Conservation (phyloP, 1,140 invertebrate genomes). For the Apis dorsata region DNA sequence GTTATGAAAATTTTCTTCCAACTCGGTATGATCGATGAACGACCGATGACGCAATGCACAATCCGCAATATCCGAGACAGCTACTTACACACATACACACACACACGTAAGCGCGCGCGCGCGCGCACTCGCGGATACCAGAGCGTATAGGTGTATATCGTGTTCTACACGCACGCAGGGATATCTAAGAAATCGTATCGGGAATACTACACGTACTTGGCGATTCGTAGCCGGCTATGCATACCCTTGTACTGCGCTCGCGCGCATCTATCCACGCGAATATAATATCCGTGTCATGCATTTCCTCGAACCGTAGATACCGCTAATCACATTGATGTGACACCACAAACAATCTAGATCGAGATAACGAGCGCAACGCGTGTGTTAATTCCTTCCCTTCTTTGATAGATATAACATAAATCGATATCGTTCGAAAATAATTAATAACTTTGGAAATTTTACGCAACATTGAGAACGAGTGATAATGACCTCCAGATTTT, state of each 20-base stretch:
- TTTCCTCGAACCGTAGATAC: conserved; percentile 55
- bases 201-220: neutral
- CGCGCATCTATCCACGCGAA: conserved; percentile 4
- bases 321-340: conserved; percentile 55
- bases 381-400: neutral
- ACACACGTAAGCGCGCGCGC: no score
- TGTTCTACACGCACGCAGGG: conserved; percentile 13
- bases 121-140: neutral
- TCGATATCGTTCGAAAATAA: neutral
- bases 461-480: no score
- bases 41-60: conserved; percentile 53
- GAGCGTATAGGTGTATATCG: conserved; percentile 34
- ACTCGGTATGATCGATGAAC: conserved; percentile 51
- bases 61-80: conserved; percentile 58
- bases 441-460: neutral
- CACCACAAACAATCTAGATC: conserved; percentile 35
- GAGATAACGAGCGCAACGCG: conserved; percentile 33
- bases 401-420: neutral
- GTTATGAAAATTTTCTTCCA: conserved; percentile 12
- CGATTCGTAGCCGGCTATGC: conserved; percentile 2
- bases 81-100: neutral
- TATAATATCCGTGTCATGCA: conserved; percentile 46
- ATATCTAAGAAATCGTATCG: conserved; percentile 20
- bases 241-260: conserved; percentile 5
- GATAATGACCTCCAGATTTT: neutral